These are phyloP conservation scores for Potamilus streckersoni DNA, from an alignment of 1,140 invertebrate species.

Conservation along the genomic window DNA sequence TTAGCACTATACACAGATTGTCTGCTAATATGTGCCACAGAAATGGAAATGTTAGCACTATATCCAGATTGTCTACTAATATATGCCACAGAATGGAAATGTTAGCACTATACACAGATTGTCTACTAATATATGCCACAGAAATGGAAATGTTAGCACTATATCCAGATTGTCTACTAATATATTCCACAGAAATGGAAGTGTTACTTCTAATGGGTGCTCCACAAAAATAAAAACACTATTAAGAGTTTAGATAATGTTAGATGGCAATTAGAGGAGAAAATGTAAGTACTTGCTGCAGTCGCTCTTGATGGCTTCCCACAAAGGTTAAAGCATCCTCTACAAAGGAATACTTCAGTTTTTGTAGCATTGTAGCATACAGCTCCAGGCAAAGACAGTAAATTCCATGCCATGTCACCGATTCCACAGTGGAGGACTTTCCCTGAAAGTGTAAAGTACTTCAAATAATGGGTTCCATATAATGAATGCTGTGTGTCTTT, in stretches of 20 bases:
- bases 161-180: not conserved
- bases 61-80: no score
- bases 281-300: conserved; percentile 47
- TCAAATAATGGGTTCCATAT: not conserved
- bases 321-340: conserved; percentile 66
- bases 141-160: no score
- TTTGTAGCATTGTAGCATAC: conserved; percentile 53
- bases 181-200: no score
- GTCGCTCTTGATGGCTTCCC: conserved; percentile 64
- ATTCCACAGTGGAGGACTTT: not conserved
- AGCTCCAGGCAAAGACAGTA: conserved; percentile 61
- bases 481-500: no score
- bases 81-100: no score
- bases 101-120: no score
- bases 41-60: no score
- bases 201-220: not conserved
- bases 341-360: conserved; percentile 64
- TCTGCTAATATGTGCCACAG: no score
- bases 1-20: no score
- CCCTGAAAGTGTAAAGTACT: not conserved
- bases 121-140: no score
- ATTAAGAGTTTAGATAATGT: not conserved
- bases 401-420: conserved; percentile 50
- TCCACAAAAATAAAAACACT: not conserved
- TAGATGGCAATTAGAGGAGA: not conserved